Percentiles rank a stretch among this genome's conserved stretches.
Conservation (phyloP, 2,888 invertebrate genomes). For the Lasiommata megera region DNA sequence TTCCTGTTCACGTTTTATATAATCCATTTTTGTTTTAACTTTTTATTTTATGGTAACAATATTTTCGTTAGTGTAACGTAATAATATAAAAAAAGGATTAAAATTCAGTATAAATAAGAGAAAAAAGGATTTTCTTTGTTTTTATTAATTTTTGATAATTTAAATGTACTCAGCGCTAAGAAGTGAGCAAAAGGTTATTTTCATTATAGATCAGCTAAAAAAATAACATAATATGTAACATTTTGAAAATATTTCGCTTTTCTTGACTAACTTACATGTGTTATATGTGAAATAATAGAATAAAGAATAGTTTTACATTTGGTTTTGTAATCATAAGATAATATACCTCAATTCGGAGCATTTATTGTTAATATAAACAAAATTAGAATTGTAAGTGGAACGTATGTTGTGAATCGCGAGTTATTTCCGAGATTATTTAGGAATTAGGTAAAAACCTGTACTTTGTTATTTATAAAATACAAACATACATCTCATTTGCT, state of each 20-base stretch:
- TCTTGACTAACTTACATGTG: background rate
- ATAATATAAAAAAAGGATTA: too few relatives aligned
- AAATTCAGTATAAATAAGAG: too few relatives aligned
- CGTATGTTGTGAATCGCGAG: slow-evolving; percentile 3
- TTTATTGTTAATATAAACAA: background rate
- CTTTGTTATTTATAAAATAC: background rate
- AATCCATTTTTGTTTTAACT: too few relatives aligned
- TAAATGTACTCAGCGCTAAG: too few relatives aligned
- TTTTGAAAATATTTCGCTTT: background rate
- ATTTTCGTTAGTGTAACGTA: too few relatives aligned
- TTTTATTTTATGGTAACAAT: too few relatives aligned
- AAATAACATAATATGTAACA: background rate
- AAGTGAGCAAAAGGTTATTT: too few relatives aligned
- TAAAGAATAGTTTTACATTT: background rate
- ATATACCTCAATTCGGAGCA: slow-evolving; percentile 10
- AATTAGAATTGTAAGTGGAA: slow-evolving; percentile 1
- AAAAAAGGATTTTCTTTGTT: too few relatives aligned
- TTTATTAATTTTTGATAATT: too few relatives aligned
- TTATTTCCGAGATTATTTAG: background rate
- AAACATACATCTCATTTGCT: background rate
- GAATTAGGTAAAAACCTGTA: background rate
- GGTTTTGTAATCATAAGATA: background rate
- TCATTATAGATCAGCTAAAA: background rate
- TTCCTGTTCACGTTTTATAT: too few relatives aligned
- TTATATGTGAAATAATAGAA: background rate